Evolutionary conservation across 1,140 invertebrate species (phyloP), one percentile per base, ranked within the genome.

Genomic region (Anoplolepis gracilipes): DNA sequence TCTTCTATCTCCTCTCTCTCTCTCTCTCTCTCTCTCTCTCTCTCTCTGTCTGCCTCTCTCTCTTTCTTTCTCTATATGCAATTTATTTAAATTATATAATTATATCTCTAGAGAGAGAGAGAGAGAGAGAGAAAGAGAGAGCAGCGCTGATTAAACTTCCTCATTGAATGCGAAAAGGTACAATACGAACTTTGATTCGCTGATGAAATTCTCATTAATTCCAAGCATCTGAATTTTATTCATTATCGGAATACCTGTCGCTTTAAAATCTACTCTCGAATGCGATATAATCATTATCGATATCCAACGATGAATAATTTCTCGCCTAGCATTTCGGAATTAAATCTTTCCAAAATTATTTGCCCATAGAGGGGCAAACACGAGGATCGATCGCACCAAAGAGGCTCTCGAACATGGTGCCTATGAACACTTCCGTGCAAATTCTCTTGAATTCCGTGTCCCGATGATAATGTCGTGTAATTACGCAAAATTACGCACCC

Each of bases 401-500:
- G 65, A 70, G 62, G 30, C 33, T 72, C 53, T 81, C 49, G 49
- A 84, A 84, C 33, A 25, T 33, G 8, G 11, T 25, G n/a, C 55
- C 33, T 75, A 42, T 25, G 28, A 39, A 42, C 67, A 19, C 49
- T 46, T 46, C n/a, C 36, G 19, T 42, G 46, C 69, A n/a, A 87
- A 70, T 67, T 61, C 49, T 53, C 33, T 36, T 30, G 42, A 69
- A 28, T 39, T 75, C 33, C 33, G 46, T 49, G 25, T 65, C 30
- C 46, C 65, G 11, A 28, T 28, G 87, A 57, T 73, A 59, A 61
- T 30, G 53, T 53, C 53, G 72, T 77, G 85, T 75, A 88, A 88
- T 88, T 87, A 88, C 85, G 30, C 64, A 77, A 87, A 88, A 88
- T 88, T 88, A 88, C 85, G 61, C 61, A 69, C 46, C 19, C 39